Evolutionary conservation across 2,888 invertebrate species (phyloP).

Genomic region (Microdon myrmicae): DNA sequence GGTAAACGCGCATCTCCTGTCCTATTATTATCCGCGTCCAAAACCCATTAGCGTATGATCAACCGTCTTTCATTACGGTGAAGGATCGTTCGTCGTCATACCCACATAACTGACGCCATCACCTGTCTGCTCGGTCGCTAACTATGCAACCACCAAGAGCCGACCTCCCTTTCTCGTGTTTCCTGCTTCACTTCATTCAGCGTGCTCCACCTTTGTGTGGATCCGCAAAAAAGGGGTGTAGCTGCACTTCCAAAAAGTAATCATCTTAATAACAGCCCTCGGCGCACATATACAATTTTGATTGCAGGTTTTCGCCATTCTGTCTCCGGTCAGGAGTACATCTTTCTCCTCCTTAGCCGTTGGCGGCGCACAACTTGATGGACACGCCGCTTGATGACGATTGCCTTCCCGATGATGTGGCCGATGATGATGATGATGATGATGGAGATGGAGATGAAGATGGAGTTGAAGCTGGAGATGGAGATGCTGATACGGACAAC

Average conservation of each 20-base stretch:
- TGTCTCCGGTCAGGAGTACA: conserved; percentile 36
- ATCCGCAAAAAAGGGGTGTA: conserved; percentile 44
- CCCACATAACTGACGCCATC: conserved; percentile 37
- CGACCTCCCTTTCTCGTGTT: conserved; percentile 47
- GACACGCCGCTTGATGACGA: conserved; percentile 20
- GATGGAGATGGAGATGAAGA: conserved; percentile 13
- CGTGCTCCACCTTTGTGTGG: conserved; percentile 11
- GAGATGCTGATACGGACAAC: too few species aligned
- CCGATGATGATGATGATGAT: conserved; percentile 9
- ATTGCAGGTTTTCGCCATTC: conserved; percentile 45
- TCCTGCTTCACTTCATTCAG: conserved; percentile 44
- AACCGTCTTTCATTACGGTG: conserved; percentile 49
- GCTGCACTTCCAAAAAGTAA: conserved; percentile 51
- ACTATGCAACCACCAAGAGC: conserved; percentile 44
- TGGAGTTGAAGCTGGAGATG: conserved; percentile 8
- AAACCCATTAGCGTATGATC: conserved; percentile 52
- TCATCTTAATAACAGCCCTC: conserved; percentile 51
- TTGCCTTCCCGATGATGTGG: conserved; percentile 26
- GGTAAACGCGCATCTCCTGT: conserved; percentile 42
- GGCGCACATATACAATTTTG: conserved; percentile 43
- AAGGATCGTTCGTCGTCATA: conserved; percentile 21
- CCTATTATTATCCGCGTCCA: conserved; percentile 49
- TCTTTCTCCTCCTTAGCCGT: conserved; percentile 18
- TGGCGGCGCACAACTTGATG: conserved; percentile 32
- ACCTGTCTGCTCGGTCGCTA: conserved; percentile 42